These are phyloP conservation scores for Gopherus flavomarginatus DNA, from an alignment of 2,113 vertebrate genomes.

Conservation along the genomic window DNA sequence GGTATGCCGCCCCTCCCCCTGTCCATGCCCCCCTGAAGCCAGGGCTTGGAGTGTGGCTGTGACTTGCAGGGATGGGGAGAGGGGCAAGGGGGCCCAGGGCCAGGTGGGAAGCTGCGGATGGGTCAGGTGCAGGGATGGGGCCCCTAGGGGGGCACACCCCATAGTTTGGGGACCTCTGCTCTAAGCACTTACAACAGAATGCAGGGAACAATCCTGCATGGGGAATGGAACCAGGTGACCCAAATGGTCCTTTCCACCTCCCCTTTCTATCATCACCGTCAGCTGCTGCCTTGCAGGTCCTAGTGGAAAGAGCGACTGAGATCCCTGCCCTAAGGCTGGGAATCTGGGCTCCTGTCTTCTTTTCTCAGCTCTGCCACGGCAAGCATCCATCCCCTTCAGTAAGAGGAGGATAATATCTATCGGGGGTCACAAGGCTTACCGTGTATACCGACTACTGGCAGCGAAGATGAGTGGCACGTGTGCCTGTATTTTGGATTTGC, in stretches of 20 bases:
- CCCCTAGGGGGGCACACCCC: too few relatives aligned
- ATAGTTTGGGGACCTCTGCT: neutral
- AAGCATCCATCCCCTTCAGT: neutral
- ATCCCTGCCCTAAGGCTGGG: neutral
- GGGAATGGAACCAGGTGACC: neutral
- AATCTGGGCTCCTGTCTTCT: neutral
- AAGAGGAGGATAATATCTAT: neutral
- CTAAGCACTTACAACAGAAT: neutral
- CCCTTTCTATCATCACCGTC: neutral
- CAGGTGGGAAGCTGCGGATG: too few relatives aligned
- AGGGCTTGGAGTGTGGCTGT: too few relatives aligned
- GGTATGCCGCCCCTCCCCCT: too few relatives aligned
- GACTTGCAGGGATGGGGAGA: too few relatives aligned
- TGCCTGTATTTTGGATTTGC: neutral
- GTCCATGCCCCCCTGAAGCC: too few relatives aligned
- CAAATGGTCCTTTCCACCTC: neutral
- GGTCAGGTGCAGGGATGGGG: too few relatives aligned
- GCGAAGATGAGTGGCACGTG: neutral
- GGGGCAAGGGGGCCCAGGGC: too few relatives aligned
- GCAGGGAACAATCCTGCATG: neutral
- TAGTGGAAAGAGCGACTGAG: neutral
- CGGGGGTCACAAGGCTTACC: neutral
- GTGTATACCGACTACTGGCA: neutral
- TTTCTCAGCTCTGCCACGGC: neutral
- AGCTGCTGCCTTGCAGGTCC: neutral